These are phyloP conservation scores for Zaprionus lachaisei DNA, from an alignment of 1,140 invertebrate species.

Conservation along the genomic window DNA sequence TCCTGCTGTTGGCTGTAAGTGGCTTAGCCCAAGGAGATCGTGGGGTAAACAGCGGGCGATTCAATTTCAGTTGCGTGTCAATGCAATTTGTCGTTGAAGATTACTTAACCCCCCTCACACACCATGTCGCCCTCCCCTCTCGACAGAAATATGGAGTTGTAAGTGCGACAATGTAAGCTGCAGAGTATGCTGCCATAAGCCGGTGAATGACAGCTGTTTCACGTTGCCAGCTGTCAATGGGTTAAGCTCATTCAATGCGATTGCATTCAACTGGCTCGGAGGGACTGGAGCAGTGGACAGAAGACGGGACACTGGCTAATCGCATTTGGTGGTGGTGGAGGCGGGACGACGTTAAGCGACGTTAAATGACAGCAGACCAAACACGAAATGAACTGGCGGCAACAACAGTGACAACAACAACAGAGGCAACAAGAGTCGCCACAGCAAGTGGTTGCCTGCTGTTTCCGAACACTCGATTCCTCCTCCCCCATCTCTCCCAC, in stretches of 20 bases:
- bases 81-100: slow-evolving; percentile 46
- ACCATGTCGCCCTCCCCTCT: neutral
- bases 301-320: slow-evolving; percentile 52
- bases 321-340: slow-evolving; percentile 45
- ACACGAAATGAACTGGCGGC: slow-evolving; percentile 39
- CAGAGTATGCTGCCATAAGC: slow-evolving; percentile 22
- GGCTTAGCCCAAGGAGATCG: slow-evolving; percentile 20
- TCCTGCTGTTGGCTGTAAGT: slow-evolving; percentile 36
- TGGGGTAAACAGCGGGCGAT: slow-evolving; percentile 17
- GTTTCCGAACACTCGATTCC: neutral
- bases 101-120: slow-evolving; percentile 8
- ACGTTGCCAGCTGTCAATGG: slow-evolving; percentile 52
- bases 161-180: slow-evolving; percentile 33
- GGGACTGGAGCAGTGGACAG: neutral
- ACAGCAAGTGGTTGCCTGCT: neutral
- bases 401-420: slow-evolving; percentile 29
- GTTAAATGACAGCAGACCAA: slow-evolving; percentile 54
- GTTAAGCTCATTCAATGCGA: slow-evolving; percentile 36
- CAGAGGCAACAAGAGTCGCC: slow-evolving; percentile 14
- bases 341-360: slow-evolving; percentile 40
- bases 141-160: slow-evolving; percentile 16
- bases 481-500: neutral
- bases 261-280: neutral
- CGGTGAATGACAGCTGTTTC: slow-evolving; percentile 23
- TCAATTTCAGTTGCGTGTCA: slow-evolving; percentile 42